These are phyloP conservation scores for Enchytraeus crypticus DNA, from an alignment of 2,888 invertebrate species.

Conservation along the genomic window DNA sequence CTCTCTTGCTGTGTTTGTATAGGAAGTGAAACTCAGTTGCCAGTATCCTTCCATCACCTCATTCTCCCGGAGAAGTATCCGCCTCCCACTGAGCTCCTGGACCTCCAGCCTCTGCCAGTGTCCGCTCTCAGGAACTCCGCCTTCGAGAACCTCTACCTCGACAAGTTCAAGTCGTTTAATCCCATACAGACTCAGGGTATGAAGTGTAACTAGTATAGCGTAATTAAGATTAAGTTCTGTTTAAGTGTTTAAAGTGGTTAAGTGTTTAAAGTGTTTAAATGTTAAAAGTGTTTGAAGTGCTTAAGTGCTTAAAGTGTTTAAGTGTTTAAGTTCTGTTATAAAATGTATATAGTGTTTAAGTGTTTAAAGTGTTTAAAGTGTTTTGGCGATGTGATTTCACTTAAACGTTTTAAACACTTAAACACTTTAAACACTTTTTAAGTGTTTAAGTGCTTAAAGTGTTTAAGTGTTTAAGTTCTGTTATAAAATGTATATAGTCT, in stretches of 20 bases:
- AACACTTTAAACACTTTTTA: background rate
- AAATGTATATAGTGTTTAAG: no score
- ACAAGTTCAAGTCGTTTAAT: constrained; percentile 86
- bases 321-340: no score
- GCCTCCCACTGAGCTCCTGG: constrained; percentile 91
- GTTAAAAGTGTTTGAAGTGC: background rate
- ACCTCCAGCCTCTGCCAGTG: constrained; percentile 85
- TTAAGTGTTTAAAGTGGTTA: background rate
- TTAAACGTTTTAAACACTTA: background rate
- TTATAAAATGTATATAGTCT: no score
- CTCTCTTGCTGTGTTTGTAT: constrained; percentile 9
- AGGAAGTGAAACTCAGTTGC: constrained; percentile 87
- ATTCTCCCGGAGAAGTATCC: constrained; percentile 96
- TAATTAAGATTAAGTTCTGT: background rate
- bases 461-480: no score
- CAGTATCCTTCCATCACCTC: constrained; percentile 92
- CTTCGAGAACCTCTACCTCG: constrained; percentile 75
- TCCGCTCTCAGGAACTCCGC: constrained; percentile 79
- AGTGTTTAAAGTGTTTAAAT: background rate
- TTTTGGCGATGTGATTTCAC: no score
- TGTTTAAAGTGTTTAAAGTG: no score
- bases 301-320: background rate
- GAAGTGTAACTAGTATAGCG: no score
- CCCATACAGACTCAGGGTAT: constrained; percentile 87
- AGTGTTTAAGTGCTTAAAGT: no score